phyloP scores from a whole-genome alignment of 2,797 vertebrate genomes.

The Poeciliopsis presidionis region DNA sequence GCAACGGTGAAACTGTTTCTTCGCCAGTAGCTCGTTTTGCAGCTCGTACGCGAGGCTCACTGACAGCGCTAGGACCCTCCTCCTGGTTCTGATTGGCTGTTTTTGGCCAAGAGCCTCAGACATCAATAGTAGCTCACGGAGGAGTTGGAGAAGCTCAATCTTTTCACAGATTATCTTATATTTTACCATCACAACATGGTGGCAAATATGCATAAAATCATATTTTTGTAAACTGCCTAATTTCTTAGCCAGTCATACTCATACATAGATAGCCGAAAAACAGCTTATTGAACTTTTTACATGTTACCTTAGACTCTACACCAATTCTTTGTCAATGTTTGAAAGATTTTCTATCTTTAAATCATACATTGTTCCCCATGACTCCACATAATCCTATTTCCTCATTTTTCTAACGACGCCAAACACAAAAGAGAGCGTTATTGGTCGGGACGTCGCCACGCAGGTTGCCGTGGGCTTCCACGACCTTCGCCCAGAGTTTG shows the following conservation, averaged over 20 bases:
- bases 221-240: no score
- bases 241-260: background rate
- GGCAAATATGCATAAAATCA: no score
- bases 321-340: background rate
- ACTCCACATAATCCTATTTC: background rate
- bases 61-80: no score
- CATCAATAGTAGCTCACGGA: no score
- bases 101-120: no score
- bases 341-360: background rate
- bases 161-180: no score
- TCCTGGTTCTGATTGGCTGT: no score
- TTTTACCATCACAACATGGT: no score
- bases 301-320: background rate
- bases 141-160: no score
- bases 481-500: background rate
- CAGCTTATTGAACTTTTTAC: background rate
- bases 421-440: background rate
- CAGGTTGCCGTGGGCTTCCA: background rate
- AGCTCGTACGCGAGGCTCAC: no score
- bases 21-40: no score
- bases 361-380: background rate
- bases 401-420: background rate
- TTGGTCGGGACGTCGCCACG: background rate
- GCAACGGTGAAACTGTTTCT: no score
- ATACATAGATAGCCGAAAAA: background rate